Conservation (phyloP, 2,797 vertebrate genomes). For the Lagocephalus sceleratus region DNA sequence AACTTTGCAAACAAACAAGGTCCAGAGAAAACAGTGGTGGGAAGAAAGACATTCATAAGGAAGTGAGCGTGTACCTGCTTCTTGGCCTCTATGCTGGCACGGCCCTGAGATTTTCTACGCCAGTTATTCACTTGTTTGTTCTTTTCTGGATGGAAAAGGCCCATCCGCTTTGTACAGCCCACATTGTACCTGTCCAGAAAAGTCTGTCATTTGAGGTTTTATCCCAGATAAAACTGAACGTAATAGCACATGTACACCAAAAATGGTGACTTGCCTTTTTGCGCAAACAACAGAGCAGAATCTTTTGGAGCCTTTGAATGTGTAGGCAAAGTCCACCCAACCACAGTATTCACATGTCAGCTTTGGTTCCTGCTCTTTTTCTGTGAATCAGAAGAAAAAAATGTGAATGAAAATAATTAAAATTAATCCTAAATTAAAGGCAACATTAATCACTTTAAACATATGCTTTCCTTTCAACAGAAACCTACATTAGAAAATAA, state of each 20-base stretch:
- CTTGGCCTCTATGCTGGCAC: constrained; percentile 81
- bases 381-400: constrained; percentile 50
- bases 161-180: constrained; percentile 92
- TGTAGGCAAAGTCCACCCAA: constrained; percentile 93
- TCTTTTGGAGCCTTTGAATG: constrained; percentile 95
- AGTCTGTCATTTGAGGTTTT: not conserved
- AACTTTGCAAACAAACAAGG: no score
- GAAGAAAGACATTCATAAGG: no score
- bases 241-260: not conserved
- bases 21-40: no score
- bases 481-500: no score
- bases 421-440: not conserved
- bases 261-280: constrained; percentile 82
- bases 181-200: constrained; percentile 87
- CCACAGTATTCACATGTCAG: constrained; percentile 96
- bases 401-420: not conserved
- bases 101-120: constrained; percentile 76
- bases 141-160: constrained; percentile 89
- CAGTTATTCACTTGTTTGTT: constrained; percentile 81
- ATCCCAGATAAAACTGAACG: not conserved
- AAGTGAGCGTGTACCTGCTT: constrained; percentile 79
- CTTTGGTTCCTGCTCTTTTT: constrained; percentile 87
- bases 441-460: no score
- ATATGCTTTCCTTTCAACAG: no score
- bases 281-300: constrained; percentile 97